Conservation (phyloP, 2,888 invertebrate genomes). For the Argynnis bischoffii region DNA sequence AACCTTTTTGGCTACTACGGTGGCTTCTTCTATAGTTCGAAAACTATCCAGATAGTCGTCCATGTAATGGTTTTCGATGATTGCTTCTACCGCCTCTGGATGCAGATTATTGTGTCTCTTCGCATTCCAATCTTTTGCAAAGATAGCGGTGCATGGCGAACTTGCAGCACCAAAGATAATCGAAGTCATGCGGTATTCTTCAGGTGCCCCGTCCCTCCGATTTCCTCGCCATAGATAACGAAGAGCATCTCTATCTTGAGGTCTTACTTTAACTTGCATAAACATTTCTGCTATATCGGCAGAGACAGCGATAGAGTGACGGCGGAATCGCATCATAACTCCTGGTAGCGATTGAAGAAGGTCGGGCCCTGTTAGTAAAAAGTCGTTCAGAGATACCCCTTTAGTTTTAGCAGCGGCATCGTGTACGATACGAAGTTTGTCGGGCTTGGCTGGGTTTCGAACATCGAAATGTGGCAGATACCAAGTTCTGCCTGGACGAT, state of each 20-base stretch:
- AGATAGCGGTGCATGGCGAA: constrained; percentile 29
- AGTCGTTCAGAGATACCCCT: constrained; percentile 34
- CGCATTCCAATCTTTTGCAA: no score
- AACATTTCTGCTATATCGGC: constrained; percentile 44
- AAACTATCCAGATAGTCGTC: no score
- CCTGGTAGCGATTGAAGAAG: constrained; percentile 39
- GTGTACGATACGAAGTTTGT: constrained; percentile 34
- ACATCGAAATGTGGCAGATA: constrained; percentile 40
- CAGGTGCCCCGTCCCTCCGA: constrained; percentile 18
- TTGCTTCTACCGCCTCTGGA: no score
- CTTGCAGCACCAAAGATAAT: constrained; percentile 37
- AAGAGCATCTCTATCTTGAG: constrained; percentile 34
- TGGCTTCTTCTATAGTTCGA: no score
- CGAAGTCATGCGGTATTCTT: constrained; percentile 38
- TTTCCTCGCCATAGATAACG: constrained; percentile 28
- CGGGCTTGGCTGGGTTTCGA: constrained; percentile 34
- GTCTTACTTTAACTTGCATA: constrained; percentile 32
- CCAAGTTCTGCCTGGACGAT: constrained; percentile 16
- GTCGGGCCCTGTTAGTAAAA: constrained; percentile 38
- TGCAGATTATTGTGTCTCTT: no score
- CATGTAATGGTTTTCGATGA: no score
- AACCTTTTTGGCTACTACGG: no score
- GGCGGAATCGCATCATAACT: constrained; percentile 39
- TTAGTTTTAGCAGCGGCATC: constrained; percentile 35
- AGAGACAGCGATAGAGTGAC: constrained; percentile 34